Base-by-base conservation (phyloP, 2,888 invertebrate species). In the Penaeus monodon region DNA sequence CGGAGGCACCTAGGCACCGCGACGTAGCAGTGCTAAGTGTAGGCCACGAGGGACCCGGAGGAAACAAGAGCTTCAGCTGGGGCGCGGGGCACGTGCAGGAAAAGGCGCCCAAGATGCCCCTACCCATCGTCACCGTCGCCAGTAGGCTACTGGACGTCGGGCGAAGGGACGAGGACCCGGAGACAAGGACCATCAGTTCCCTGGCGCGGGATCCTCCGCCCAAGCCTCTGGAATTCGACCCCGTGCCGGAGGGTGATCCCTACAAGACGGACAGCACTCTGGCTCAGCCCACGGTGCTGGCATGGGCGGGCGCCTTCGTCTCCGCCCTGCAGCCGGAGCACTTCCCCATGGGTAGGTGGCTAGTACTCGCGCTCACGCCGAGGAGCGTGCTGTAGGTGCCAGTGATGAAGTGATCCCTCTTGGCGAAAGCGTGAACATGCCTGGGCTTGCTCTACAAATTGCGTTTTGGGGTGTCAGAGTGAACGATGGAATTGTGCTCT, bases 261-360 rank as follows among this genome's bases (percentile, higher is more conserved):
- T 88, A 85, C 81, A 29, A 64, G 27, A 85, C 85, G 0, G 82
- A 85, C 85, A 81, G 66, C 29, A 73, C 88, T 38, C 78, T 64
- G 70, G 81, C 88, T 77, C 63, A 81, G 66, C 81, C 88, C 79
- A 79, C 84, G 33, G 49, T 88, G 57, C 70, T 85, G 66, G 83
- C 87, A 1, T 87, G 87, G 87, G 84, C 84, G 10, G 87, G 87
- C 24, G 64, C 80, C 38, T 74, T 87, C 66, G 79, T 87, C n/a
- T 84, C 87, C 8, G 44, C 76, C 76, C 84, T 88, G 27, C 84
- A 84, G 76, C 88, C 88, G 1, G 29, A 49, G 27, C 80, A 66
- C 74, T 79, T 87, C n/a, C 87, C 87, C 38, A 29, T 84, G 10
- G 88, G 88, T 88, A 68, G 57, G 84, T 80, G 4, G 24, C 63